Conservation (phyloP, 2,797 vertebrate species). For the Pteronotus mesoamericanus region DNA sequence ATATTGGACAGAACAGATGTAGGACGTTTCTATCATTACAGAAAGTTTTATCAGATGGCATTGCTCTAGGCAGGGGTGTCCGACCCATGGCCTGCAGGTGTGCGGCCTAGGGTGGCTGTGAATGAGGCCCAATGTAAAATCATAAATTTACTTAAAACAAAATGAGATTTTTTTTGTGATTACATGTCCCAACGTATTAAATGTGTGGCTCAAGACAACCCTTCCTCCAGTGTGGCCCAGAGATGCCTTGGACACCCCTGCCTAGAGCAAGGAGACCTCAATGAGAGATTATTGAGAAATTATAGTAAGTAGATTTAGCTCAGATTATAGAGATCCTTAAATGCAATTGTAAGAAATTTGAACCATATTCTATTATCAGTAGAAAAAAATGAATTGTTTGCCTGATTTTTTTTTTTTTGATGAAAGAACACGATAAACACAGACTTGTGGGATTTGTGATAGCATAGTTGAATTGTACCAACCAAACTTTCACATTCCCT, state of each 20-base stretch:
- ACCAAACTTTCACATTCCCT: background rate
- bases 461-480: background rate
- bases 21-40: background rate
- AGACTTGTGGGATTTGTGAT: background rate
- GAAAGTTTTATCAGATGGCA: background rate
- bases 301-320: background rate
- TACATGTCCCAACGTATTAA: no score
- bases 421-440: background rate
- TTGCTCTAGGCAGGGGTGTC: background rate
- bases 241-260: no score
- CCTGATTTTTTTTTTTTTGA: background rate
- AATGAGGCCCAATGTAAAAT: no score
- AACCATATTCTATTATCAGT: background rate
- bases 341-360: background rate
- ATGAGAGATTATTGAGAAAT: background rate
- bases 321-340: background rate
- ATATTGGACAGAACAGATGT: background rate
- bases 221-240: no score
- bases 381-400: background rate
- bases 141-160: no score
- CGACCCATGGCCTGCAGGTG: no score
- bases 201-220: no score
- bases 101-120: no score
- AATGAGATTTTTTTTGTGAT: no score
- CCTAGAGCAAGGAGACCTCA: background rate